Conservation (phyloP, 2,888 invertebrate genomes). For the Chelonus formosanus region DNA sequence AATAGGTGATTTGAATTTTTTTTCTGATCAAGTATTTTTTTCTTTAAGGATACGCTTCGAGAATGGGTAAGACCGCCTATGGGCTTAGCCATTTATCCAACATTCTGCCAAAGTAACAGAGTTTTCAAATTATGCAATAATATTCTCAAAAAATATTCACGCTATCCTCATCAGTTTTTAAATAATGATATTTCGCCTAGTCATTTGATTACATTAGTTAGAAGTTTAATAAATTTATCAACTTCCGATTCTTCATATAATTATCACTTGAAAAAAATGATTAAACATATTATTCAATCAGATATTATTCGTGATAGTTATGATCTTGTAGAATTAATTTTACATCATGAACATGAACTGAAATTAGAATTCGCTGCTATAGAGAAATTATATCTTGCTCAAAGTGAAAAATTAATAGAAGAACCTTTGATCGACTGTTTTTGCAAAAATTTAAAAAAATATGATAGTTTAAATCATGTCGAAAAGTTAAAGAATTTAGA, state of each 20-base stretch:
- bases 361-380: conserved; percentile 40
- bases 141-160: conserved; percentile 48
- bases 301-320: conserved; percentile 42
- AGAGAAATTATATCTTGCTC: conserved; percentile 48
- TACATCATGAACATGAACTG: conserved; percentile 41
- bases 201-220: conserved; percentile 44
- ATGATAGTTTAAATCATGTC: conserved; percentile 34
- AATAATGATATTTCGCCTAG: conserved; percentile 39
- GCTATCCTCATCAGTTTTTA: conserved; percentile 38
- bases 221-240: conserved; percentile 43
- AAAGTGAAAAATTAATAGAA: conserved; percentile 50
- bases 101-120: conserved; percentile 45
- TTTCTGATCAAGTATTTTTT: conserved; percentile 27
- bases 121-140: conserved; percentile 40
- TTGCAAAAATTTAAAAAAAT: conserved; percentile 25
- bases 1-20: neutral
- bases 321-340: conserved; percentile 41
- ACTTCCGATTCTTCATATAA: conserved; percentile 39
- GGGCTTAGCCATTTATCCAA: conserved; percentile 37
- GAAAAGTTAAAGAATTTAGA: conserved; percentile 39
- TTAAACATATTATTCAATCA: conserved; percentile 46
- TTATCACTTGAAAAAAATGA: conserved; percentile 41
- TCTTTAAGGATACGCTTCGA: conserved; percentile 51
- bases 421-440: conserved; percentile 47
- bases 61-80: conserved; percentile 49